phyloP scores from a whole-genome alignment of 2,113 vertebrate species.

The Blennius ocellaris region DNA sequence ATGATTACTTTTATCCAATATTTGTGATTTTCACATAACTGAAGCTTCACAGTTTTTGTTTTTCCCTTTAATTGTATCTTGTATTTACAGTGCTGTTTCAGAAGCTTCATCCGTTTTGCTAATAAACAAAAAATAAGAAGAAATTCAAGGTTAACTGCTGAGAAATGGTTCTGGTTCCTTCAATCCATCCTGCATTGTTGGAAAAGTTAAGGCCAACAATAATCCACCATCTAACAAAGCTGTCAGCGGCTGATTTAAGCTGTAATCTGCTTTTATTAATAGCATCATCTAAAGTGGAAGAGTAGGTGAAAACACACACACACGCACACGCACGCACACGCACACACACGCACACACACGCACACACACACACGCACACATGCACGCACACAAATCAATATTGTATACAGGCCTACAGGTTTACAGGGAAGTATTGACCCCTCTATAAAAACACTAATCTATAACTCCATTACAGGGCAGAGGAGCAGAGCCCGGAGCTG shows the following conservation, averaged over 20 bases:
- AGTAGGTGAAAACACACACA: constrained; percentile 59
- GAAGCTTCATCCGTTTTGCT: too few species aligned
- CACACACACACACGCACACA: constrained; percentile 21
- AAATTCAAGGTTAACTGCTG: neutral
- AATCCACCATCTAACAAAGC: constrained; percentile 39
- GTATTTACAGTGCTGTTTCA: too few species aligned
- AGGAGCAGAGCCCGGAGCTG: constrained; percentile 39
- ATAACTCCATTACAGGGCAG: constrained; percentile 74
- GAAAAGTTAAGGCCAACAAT: constrained; percentile 16
- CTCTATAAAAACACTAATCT: constrained; percentile 79
- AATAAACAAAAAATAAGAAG: too few species aligned
- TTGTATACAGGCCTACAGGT: constrained; percentile 65
- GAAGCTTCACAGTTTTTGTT: too few species aligned
- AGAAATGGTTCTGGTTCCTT: neutral
- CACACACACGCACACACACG: constrained; percentile 20
- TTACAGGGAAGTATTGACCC: constrained; percentile 74
- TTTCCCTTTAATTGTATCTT: too few species aligned
- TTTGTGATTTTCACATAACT: too few species aligned
- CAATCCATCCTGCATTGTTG: neutral
- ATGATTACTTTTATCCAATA: too few species aligned
- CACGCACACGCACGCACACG: constrained; percentile 8
- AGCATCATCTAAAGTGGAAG: constrained; percentile 61
- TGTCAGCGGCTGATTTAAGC: constrained; percentile 66
- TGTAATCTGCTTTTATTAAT: constrained; percentile 75
- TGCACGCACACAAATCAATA: constrained; percentile 71